Evolutionary conservation across 1,140 invertebrate species (phyloP).

Genomic region (Drosophila kepulauana): DNA sequence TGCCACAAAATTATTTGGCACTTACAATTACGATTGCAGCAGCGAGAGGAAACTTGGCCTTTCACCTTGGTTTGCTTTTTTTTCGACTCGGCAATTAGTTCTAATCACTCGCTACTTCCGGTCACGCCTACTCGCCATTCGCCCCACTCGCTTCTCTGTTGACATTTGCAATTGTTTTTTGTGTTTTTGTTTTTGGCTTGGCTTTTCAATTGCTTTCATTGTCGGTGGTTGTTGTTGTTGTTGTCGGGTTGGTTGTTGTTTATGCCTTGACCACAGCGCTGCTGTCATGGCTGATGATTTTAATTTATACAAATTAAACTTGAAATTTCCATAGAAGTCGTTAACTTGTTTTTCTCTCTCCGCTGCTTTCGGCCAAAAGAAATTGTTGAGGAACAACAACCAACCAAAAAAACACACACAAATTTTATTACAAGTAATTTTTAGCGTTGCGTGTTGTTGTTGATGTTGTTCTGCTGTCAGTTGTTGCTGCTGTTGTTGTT

Average conservation of each 20-base stretch:
- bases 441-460: conserved; percentile 31
- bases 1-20: conserved; percentile 27
- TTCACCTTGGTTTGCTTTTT: conserved; percentile 32
- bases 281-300: conserved; percentile 45
- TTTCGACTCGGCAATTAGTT: conserved; percentile 34
- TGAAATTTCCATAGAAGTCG: conserved; percentile 48
- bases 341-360: conserved; percentile 20
- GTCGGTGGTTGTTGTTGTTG: conserved; percentile 9
- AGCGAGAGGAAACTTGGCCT: conserved; percentile 12
- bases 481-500: conserved; percentile 13
- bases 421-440: conserved; percentile 46
- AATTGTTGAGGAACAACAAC: conserved; percentile 19
- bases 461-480: conserved; percentile 20
- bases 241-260: background rate
- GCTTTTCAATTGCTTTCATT: conserved; percentile 17
- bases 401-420: conserved; percentile 17
- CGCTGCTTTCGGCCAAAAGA: conserved; percentile 14
- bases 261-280: conserved; percentile 26
- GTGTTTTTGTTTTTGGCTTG: background rate
- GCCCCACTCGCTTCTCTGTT: conserved; percentile 9
- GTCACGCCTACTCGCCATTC: conserved; percentile 25
- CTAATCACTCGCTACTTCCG: conserved; percentile 38
- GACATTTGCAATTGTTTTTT: conserved; percentile 35
- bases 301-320: conserved; percentile 43
- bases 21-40: conserved; percentile 8